A percentile compares a stretch with the other conserved stretches of the same genome.
phyloP scores from a whole-genome alignment of 1,140 invertebrate species.

The Trichomalopsis sarcophagae region DNA sequence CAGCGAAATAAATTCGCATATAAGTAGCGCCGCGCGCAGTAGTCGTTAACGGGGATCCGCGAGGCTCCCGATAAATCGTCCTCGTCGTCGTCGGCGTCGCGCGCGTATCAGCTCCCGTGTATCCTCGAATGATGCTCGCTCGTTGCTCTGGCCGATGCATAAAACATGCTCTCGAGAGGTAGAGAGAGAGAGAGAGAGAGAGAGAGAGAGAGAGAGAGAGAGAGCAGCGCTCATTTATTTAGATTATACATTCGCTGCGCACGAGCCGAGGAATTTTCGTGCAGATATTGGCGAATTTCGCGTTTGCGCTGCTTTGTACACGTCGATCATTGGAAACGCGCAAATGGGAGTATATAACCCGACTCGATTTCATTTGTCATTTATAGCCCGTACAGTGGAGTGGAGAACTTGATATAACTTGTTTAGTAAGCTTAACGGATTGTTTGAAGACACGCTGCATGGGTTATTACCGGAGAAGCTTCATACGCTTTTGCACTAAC shows the following conservation, averaged over 20 bases:
- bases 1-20: constrained; percentile 37
- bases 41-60: constrained; percentile 36
- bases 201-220: neutral
- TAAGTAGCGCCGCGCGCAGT: constrained; percentile 3
- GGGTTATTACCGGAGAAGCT: too few species aligned
- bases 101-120: neutral
- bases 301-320: too few species aligned
- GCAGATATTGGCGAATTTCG: neutral
- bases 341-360: neutral
- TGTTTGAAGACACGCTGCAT: too few species aligned
- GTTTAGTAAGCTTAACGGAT: too few species aligned
- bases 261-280: neutral
- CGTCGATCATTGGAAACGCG: too few species aligned
- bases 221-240: constrained; percentile 19
- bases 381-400: neutral
- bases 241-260: neutral
- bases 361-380: neutral
- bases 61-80: constrained; percentile 31
- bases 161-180: constrained; percentile 16
- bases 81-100: neutral
- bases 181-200: neutral
- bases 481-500: too few species aligned
- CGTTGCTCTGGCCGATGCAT: constrained; percentile 13
- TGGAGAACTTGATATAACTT: neutral
- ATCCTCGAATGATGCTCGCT: constrained; percentile 21